These are phyloP conservation scores for Pterois miles DNA, from an alignment of 2,797 vertebrate genomes.

Conservation along the genomic window DNA sequence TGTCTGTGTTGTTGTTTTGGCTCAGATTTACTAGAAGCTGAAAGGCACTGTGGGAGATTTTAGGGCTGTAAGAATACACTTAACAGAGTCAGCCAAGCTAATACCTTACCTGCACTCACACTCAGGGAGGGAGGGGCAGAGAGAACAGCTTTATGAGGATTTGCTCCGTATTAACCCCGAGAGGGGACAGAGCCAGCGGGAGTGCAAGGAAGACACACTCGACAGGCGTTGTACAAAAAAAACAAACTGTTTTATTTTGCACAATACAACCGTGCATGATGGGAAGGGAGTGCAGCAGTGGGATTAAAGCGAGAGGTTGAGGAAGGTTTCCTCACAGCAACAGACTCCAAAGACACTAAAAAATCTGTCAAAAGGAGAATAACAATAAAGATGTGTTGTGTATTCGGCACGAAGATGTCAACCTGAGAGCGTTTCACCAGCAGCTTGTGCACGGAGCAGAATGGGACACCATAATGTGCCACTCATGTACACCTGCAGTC, in stretches of 20 bases:
- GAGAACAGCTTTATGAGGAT: slow-evolving; percentile 69
- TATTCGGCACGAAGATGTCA: background rate
- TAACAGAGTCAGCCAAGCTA: slow-evolving; percentile 61
- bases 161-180: slow-evolving; percentile 65
- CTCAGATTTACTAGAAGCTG: slow-evolving; percentile 39
- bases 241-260: background rate
- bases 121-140: background rate
- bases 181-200: slow-evolving; percentile 35
- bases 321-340: background rate
- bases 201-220: background rate
- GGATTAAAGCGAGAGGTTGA: background rate
- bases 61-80: slow-evolving; percentile 28
- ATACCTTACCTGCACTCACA: slow-evolving; percentile 45
- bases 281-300: background rate
- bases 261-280: background rate
- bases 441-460: background rate
- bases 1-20: slow-evolving; percentile 35
- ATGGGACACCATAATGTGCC: slow-evolving; percentile 67
- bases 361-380: background rate
- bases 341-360: background rate
- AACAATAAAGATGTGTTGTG: background rate
- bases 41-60: slow-evolving; percentile 62
- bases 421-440: slow-evolving; percentile 15
- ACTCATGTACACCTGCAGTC: slow-evolving; percentile 27
- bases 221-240: background rate